These are phyloP conservation scores for Eledone cirrhosa DNA, from an alignment of 2,888 invertebrate genomes.

Conservation along the genomic window DNA sequence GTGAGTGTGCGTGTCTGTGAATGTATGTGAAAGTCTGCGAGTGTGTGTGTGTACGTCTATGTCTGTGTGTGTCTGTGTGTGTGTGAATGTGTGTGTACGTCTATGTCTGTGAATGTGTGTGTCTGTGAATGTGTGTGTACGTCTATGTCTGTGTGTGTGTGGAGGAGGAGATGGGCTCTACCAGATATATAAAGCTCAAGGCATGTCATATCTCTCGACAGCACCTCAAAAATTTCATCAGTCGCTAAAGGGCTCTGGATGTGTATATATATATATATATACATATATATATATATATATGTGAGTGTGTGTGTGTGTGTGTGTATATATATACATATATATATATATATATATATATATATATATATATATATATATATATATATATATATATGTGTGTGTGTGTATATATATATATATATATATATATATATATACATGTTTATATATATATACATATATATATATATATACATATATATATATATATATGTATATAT, in stretches of 20 bases:
- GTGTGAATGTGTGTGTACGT: too few species aligned
- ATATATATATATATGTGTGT: neutral
- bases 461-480: neutral
- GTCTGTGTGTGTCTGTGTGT: too few species aligned
- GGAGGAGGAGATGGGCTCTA: too few species aligned
- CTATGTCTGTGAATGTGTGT: too few species aligned
- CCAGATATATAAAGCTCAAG: too few species aligned
- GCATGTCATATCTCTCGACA: too few species aligned
- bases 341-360: neutral
- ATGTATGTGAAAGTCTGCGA: too few species aligned
- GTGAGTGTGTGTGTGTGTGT: neutral
- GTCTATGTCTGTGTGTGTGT: too few species aligned
- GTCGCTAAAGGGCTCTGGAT: neutral
- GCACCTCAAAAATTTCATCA: too few species aligned
- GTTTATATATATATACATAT: neutral
- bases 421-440: neutral
- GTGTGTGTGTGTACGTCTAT: too few species aligned
- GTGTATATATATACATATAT: neutral
- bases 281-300: neutral
- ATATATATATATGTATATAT: conserved; percentile 16
- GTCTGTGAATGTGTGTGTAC: too few species aligned
- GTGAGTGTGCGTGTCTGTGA: too few species aligned
- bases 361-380: neutral
- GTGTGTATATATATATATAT: conserved; percentile 5
- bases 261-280: neutral